Conservation (phyloP, 2,113 vertebrate species). For the Oncorhynchus nerka region DNA sequence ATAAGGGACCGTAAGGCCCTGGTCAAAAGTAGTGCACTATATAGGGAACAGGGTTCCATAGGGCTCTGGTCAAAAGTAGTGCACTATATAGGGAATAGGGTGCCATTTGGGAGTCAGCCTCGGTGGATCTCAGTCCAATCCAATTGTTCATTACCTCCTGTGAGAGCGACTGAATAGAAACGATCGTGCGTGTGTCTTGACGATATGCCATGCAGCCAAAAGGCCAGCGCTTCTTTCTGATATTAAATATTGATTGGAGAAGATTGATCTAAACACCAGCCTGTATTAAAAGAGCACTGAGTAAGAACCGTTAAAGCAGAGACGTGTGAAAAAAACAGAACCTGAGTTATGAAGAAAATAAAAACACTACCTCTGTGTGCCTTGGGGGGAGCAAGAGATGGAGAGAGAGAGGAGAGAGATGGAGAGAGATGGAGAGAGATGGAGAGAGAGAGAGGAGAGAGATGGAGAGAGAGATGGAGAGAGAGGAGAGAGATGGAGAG, state of each 20-base stretch:
- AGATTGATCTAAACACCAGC: conserved; percentile 61
- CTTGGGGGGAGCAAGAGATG: too few species aligned
- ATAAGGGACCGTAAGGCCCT: too few species aligned
- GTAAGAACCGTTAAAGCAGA: conserved; percentile 28
- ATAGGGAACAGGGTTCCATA: background rate
- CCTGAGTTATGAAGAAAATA: background rate
- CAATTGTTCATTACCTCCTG: conserved; percentile 69
- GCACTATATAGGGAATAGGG: too few species aligned
- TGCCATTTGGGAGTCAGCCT: background rate
- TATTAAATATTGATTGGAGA: conserved; percentile 71
- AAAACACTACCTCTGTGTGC: too few species aligned
- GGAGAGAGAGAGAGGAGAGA: too few species aligned
- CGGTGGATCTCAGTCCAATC: conserved; percentile 52
- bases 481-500: too few species aligned
- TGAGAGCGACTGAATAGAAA: conserved; percentile 64
- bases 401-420: too few species aligned
- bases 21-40: too few species aligned
- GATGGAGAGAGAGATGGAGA: too few species aligned
- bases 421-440: too few species aligned
- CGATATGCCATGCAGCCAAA: conserved; percentile 45
- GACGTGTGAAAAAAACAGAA: conserved; percentile 1
- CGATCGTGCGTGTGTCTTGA: conserved; percentile 20
- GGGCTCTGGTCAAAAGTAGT: too few species aligned
- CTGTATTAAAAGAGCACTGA: conserved; percentile 55
- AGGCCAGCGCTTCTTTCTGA: conserved; percentile 66